A percentile compares a stretch with the other conserved stretches of the same genome.
phyloP scores from a whole-genome alignment of 2,888 invertebrate genomes.

The Polyploca ridens region DNA sequence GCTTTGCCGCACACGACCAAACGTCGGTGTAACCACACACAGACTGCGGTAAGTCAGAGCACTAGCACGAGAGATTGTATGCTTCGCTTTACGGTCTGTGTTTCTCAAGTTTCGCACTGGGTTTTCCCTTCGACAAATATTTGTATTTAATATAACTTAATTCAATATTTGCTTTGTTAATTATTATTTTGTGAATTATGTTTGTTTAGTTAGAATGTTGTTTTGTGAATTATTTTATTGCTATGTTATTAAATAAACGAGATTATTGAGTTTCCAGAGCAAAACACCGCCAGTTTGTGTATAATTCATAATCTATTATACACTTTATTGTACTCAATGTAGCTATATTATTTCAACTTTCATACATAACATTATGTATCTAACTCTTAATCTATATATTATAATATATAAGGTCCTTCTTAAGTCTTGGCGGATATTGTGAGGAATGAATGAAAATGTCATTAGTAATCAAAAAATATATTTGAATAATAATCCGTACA shows the following conservation, averaged over 20 bases:
- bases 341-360: no score
- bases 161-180: constrained; percentile 15
- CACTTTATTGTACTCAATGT: no score
- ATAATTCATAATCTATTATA: no score
- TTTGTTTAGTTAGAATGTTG: not conserved
- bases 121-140: constrained; percentile 29
- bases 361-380: no score
- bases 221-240: not conserved
- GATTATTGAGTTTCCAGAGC: no score
- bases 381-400: no score
- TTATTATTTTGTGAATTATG: not conserved
- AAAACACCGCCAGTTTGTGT: no score
- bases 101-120: constrained; percentile 56
- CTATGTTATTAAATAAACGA: not conserved
- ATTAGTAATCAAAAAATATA: no score
- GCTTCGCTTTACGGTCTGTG: constrained; percentile 52
- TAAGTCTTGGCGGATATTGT: no score
- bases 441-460: no score
- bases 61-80: constrained; percentile 51
- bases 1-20: constrained; percentile 46
- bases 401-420: no score
- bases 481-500: no score
- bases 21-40: constrained; percentile 47
- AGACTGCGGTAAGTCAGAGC: constrained; percentile 50
- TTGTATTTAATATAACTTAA: constrained; percentile 25